phyloP scores from a whole-genome alignment of 2,797 vertebrate genomes.

The Galaxias olidus region DNA sequence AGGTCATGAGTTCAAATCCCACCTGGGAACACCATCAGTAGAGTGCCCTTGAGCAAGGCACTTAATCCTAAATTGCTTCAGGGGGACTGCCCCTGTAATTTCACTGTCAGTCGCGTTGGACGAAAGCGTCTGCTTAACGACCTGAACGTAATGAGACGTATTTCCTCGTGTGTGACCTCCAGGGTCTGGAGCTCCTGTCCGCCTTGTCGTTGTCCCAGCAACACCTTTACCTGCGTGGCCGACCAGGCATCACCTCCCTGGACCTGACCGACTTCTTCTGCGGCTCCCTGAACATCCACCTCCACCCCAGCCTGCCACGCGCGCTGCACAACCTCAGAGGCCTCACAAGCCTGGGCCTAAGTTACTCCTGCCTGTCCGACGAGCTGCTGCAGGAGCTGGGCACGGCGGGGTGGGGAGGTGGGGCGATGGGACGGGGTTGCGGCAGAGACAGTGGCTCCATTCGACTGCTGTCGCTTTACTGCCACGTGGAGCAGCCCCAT shows the following conservation, averaged over 20 bases:
- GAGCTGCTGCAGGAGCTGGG: constrained; percentile 67
- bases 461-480: constrained; percentile 68
- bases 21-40: no score
- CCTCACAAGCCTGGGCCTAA: constrained; percentile 65
- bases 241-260: constrained; percentile 50
- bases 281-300: constrained; percentile 47
- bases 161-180: constrained; percentile 21
- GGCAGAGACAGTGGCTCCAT: constrained; percentile 37
- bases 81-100: no score
- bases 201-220: constrained; percentile 52
- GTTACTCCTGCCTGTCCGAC: constrained; percentile 75
- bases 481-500: constrained; percentile 65
- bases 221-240: constrained; percentile 3
- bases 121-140: no score
- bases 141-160: no score
- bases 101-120: no score
- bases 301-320: constrained; percentile 47
- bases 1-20: no score
- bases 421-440: neutral
- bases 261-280: constrained; percentile 74
- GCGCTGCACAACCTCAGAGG: constrained; percentile 54
- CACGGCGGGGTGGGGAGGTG: constrained; percentile 27
- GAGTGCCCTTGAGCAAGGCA: no score
- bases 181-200: constrained; percentile 70
- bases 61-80: no score